phyloP scores from a whole-genome alignment of 2,113 vertebrate genomes.

The Psilopogon haemacephalus region DNA sequence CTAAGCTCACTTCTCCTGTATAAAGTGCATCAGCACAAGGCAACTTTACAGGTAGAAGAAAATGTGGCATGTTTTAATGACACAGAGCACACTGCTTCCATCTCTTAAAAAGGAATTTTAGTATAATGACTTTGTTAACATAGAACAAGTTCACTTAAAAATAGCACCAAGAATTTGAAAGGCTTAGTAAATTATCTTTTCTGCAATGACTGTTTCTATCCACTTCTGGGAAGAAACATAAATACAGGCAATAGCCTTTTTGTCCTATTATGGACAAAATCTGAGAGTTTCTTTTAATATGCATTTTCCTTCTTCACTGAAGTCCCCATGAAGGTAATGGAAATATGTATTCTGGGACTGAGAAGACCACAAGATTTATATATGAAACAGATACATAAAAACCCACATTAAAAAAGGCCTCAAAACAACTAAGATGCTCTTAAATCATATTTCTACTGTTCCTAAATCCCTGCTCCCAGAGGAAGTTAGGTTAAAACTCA shows the following conservation, averaged over 20 bases:
- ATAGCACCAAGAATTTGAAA: not conserved
- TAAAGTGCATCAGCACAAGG: not conserved
- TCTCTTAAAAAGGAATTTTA: not conserved
- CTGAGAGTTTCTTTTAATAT: too few species aligned
- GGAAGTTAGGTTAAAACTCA: not conserved
- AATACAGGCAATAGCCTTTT: not conserved
- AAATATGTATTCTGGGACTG: not conserved
- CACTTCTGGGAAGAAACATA: not conserved
- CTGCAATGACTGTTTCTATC: not conserved
- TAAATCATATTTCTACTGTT: not conserved
- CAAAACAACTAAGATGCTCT: not conserved
- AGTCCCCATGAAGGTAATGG: not conserved
- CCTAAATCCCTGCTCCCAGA: not conserved
- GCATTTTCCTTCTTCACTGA: not conserved
- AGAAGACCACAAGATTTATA: not conserved
- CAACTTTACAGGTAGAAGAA: slow-evolving; percentile 1
- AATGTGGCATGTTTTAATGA: not conserved
- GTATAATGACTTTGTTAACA: not conserved
- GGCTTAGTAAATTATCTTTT: not conserved
- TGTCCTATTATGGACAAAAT: not conserved
- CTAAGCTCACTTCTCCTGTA: not conserved
- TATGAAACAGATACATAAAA: not conserved
- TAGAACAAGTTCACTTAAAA: not conserved
- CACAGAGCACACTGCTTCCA: not conserved
- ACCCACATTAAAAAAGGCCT: not conserved